Evolutionary conservation across 2,888 invertebrate genomes (phyloP).

Genomic region (Cenopis cana): DNA sequence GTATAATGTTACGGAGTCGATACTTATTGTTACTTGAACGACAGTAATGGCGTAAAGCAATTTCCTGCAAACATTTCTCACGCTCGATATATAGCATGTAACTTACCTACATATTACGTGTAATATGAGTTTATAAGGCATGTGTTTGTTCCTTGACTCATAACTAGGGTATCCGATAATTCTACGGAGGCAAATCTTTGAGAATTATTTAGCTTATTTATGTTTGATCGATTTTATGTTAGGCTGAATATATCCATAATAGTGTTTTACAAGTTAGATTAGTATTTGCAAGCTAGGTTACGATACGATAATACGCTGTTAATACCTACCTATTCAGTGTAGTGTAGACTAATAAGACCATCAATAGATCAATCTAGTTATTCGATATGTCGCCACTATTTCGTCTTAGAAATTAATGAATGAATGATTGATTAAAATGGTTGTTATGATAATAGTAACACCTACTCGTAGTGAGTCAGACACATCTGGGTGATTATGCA

Average conservation of each 20-base stretch:
- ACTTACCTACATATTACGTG: slow-evolving; percentile 35
- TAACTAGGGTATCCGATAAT: background rate
- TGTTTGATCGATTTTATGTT: background rate
- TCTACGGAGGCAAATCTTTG: background rate
- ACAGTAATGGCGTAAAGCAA: slow-evolving; percentile 75
- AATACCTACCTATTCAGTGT: too few species aligned
- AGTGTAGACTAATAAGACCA: too few species aligned
- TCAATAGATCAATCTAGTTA: background rate
- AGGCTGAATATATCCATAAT: background rate
- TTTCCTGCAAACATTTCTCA: slow-evolving; percentile 76
- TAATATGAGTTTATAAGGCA: slow-evolving; percentile 35
- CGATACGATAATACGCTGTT: too few species aligned
- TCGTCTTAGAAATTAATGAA: slow-evolving; percentile 14
- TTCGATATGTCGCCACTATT: slow-evolving; percentile 6
- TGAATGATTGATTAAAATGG: slow-evolving; percentile 1
- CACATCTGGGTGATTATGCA: slow-evolving; percentile 75
- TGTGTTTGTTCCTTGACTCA: slow-evolving; percentile 24
- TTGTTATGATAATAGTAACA: slow-evolving; percentile 53
- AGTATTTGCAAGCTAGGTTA: too few species aligned
- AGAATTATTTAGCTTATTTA: background rate
- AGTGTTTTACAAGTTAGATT: background rate
- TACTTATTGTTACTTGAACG: slow-evolving; percentile 72
- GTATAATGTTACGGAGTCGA: slow-evolving; percentile 58
- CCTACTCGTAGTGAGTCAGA: slow-evolving; percentile 72
- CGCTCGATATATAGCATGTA: slow-evolving; percentile 63